Percentiles rank a stretch among this genome's conserved stretches.
These are phyloP conservation scores for Oryzias celebensis DNA, from an alignment of 2,113 vertebrate species.

Conservation along the genomic window DNA sequence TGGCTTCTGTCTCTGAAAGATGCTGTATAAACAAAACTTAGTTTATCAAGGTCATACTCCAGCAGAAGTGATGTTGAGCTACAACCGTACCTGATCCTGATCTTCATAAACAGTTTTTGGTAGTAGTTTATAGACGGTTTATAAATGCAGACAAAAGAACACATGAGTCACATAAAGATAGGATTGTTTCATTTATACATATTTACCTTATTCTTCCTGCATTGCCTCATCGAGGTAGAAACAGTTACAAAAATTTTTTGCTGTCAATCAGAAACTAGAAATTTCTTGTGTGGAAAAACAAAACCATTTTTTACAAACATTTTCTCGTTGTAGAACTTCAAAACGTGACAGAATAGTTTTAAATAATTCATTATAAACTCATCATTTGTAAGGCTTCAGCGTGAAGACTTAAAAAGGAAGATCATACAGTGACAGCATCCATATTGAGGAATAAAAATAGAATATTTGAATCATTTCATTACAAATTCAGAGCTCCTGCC, in stretches of 20 bases:
- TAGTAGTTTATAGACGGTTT: too few species aligned
- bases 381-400: slow-evolving; percentile 13
- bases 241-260: not conserved
- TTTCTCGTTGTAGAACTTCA: slow-evolving; percentile 12
- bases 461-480: not conserved
- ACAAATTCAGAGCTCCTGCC: not conserved
- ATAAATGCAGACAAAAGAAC: slow-evolving; percentile 4
- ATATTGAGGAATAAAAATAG: not conserved
- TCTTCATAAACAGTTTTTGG: too few species aligned
- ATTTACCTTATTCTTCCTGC: slow-evolving; percentile 25
- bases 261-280: slow-evolving; percentile 2
- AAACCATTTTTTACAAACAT: slow-evolving; percentile 10
- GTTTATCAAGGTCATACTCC: too few species aligned
- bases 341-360: slow-evolving; percentile 16
- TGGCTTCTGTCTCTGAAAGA: too few species aligned
- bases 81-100: too few species aligned
- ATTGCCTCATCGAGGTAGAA: slow-evolving; percentile 7
- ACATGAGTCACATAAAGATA: slow-evolving; percentile 33
- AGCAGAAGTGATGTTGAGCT: too few species aligned
- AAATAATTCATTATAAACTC: not conserved
- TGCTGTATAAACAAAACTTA: too few species aligned
- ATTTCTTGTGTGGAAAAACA: slow-evolving; percentile 16
- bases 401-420: not conserved
- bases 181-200: slow-evolving; percentile 53
- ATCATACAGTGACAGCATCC: slow-evolving; percentile 4